Conservation (phyloP, 2,113 vertebrate genomes). For the Donacobius atricapilla region DNA sequence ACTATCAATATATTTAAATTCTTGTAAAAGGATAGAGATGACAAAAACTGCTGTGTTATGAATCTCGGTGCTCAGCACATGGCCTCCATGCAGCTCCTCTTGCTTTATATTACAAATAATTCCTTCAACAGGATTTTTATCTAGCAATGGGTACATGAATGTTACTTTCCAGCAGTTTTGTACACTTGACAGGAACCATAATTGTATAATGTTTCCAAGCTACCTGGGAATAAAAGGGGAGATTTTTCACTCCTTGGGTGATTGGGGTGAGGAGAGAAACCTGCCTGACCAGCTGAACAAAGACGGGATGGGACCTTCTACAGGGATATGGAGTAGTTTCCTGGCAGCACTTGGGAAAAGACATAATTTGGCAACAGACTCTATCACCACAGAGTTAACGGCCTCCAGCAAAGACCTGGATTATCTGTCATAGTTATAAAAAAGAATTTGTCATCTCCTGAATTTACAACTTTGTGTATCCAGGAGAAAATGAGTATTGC, state of each 20-base stretch:
- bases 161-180: neutral
- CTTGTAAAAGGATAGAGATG: neutral
- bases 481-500: neutral
- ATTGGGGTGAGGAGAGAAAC: neutral
- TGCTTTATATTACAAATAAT: neutral
- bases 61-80: rapidly evolving
- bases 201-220: neutral
- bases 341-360: neutral
- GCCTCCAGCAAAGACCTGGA: neutral
- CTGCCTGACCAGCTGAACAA: neutral
- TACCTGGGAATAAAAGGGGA: neutral
- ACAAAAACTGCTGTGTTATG: neutral
- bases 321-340: neutral
- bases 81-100: neutral
- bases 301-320: neutral
- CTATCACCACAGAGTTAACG: neutral
- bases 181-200: neutral
- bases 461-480: neutral
- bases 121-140: neutral
- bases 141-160: neutral
- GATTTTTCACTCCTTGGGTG: neutral
- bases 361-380: neutral
- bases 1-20: neutral
- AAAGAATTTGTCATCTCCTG: neutral
- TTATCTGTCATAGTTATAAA: neutral